Conservation (phyloP, 2,888 invertebrate genomes). For the Morinoia aosen region DNA sequence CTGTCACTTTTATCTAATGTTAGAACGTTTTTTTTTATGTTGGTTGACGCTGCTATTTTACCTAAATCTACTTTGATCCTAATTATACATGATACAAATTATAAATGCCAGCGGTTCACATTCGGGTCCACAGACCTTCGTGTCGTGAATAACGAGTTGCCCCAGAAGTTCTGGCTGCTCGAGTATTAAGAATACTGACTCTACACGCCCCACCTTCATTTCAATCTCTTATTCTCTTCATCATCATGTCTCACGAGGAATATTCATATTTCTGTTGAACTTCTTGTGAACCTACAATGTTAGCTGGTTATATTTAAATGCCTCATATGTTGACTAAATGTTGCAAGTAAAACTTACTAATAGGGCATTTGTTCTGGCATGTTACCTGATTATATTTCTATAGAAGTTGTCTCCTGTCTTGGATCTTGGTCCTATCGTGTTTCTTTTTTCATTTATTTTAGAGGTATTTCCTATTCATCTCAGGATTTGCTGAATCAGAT, state of each 20-base stretch:
- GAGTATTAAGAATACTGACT: not conserved
- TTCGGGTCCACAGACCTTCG: not conserved
- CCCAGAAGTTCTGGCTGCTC: not conserved
- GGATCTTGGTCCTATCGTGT: not conserved
- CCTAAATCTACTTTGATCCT: no score
- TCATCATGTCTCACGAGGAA: not conserved
- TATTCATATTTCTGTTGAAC: not conserved
- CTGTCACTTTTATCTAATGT: no score
- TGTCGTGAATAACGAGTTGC: not conserved
- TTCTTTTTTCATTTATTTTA: not conserved
- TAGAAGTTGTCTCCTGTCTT: not conserved
- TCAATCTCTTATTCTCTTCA: not conserved
- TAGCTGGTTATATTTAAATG: not conserved
- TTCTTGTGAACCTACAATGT: not conserved
- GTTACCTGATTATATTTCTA: not conserved
- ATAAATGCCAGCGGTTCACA: not conserved
- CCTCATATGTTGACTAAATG: not conserved
- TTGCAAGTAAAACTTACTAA: not conserved
- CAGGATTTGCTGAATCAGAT: not conserved
- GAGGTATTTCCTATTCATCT: not conserved
- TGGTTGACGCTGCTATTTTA: no score
- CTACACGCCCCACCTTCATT: not conserved
- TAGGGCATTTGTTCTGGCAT: not conserved
- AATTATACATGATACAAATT: not conserved
- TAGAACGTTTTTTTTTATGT: no score